Evolutionary conservation across 2,113 vertebrate genomes (phyloP), one percentile per base, ranked within the genome.

Genomic region (Heterotilapia buettikoferi): DNA sequence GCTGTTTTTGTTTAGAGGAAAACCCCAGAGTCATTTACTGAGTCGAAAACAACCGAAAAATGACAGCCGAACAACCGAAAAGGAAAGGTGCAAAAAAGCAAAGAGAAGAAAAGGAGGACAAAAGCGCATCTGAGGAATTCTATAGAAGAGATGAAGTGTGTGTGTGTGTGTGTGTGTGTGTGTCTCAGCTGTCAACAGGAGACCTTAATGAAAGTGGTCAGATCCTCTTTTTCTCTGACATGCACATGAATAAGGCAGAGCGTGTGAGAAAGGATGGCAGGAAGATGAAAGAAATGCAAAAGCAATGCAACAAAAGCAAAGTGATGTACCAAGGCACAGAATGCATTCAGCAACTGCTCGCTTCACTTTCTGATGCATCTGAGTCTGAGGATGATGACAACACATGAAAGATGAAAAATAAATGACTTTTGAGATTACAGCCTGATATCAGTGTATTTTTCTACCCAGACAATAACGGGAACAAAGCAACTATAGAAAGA

Each of bases 361-460:
- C 3, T 83, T 66, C 10, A 14, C 61, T 31, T 80, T 47, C 85
- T 71, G 36, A 68, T 50, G 16, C 57, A 68, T 76, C 71, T 19
- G 43, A 76, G 71, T 63, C 12, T n/a, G 53, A 78, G 61, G 85
- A 85, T 86, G 76, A 90, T 88, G 90, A 88, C 88, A 92, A 83
- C 38, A 85, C 63, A 68, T 76, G 85, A 92, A 90, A 87, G 71
- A 89, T 85, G 45, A 83, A 85, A 86, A 59, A 82, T 85, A 83
- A 40, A 83, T 36, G 52, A 84, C 86, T 13, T 12, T 19, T 45
- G 63, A 88, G 84, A 82, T 82, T 66, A 10, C 54, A 31, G 63
- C 57, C 66, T 68, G 43, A 79, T 47, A 21, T 21, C 40, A 8
- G 50, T 82, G 38, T 57, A 2, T 38, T 9, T 83, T 79, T 71